Conservation (phyloP, 2,113 vertebrate genomes). For the Ivindomyrus marchei region DNA sequence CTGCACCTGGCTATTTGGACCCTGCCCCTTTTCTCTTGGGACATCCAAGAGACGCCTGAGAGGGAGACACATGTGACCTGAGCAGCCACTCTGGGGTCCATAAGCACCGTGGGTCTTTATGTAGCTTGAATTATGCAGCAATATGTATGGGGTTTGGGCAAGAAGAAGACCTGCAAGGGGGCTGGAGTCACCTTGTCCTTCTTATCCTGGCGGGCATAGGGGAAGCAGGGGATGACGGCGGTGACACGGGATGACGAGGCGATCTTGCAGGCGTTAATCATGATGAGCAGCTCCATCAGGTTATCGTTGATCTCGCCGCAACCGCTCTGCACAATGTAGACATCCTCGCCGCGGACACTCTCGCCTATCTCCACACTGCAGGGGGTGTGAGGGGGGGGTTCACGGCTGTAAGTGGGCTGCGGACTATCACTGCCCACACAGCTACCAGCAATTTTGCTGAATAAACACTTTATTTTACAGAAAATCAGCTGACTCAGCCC, state of each 20-base stretch:
- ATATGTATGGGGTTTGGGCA: neutral
- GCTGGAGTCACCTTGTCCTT: constrained; percentile 56
- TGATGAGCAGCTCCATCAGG: constrained; percentile 65
- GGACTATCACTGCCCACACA: neutral
- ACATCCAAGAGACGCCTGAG: neutral
- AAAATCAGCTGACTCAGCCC: neutral
- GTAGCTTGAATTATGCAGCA: neutral
- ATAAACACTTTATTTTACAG: neutral
- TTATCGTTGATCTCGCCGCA: constrained; percentile 67
- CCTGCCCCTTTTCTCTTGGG: neutral
- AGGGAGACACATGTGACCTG: neutral
- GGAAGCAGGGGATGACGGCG: constrained; percentile 66
- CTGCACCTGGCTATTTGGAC: neutral
- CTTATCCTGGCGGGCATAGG: constrained; percentile 64
- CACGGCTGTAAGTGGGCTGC: neutral
- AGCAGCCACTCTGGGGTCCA: neutral
- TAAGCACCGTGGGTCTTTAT: neutral
- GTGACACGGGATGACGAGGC: constrained; percentile 64
- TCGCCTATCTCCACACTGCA: constrained; percentile 63
- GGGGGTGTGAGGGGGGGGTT: neutral
- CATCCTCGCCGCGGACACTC: constrained; percentile 63
- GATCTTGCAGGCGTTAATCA: constrained; percentile 70
- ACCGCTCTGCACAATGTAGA: constrained; percentile 66
- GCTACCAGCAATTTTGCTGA: neutral
- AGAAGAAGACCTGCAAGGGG: neutral